phyloP scores from a whole-genome alignment of 1,140 invertebrate genomes.

The Centruroides sculpturatus region DNA sequence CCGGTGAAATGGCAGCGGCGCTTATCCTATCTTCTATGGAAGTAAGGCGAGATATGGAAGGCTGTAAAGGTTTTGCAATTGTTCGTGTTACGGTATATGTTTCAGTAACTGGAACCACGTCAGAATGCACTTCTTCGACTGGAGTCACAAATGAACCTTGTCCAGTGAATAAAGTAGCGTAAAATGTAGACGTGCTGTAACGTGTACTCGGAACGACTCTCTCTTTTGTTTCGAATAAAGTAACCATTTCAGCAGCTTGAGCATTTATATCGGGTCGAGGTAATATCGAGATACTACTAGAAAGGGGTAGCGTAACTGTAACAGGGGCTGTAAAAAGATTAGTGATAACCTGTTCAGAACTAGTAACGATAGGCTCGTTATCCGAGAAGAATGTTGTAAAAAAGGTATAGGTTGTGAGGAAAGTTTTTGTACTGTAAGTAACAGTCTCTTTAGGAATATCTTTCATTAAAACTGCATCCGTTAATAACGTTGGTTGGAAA shows the following conservation, averaged over 20 bases:
- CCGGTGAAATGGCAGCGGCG: neutral
- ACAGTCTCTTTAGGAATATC: slow-evolving; percentile 9
- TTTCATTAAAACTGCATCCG: slow-evolving; percentile 20
- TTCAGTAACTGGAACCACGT: slow-evolving; percentile 17
- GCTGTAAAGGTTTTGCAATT: slow-evolving; percentile 5
- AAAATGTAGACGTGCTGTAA: slow-evolving; percentile 19
- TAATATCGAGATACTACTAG: neutral
- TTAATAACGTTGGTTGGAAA: slow-evolving; percentile 19
- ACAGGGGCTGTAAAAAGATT: slow-evolving; percentile 17
- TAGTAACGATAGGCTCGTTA: slow-evolving; percentile 57
- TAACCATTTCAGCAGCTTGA: slow-evolving; percentile 2
- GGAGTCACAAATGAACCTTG: slow-evolving; percentile 19
- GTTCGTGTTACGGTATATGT: slow-evolving; percentile 14
- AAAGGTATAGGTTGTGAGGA: slow-evolving; percentile 43
- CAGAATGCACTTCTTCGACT: slow-evolving; percentile 19
- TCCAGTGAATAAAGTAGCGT: slow-evolving; percentile 22
- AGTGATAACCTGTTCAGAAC: slow-evolving; percentile 56
- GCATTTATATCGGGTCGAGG: neutral
- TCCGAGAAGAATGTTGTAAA: slow-evolving; percentile 77
- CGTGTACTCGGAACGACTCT: slow-evolving; percentile 15
- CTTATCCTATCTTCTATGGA: neutral
- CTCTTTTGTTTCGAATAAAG: slow-evolving; percentile 18
- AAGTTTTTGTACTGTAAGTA: slow-evolving; percentile 16
- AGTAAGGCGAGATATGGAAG: neutral
- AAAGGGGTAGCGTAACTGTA: neutral